Evolutionary conservation across 2,797 vertebrate genomes (phyloP), one percentile per base, ranked within the genome.

Genomic region (Pseudotriccus pelzelni): DNA sequence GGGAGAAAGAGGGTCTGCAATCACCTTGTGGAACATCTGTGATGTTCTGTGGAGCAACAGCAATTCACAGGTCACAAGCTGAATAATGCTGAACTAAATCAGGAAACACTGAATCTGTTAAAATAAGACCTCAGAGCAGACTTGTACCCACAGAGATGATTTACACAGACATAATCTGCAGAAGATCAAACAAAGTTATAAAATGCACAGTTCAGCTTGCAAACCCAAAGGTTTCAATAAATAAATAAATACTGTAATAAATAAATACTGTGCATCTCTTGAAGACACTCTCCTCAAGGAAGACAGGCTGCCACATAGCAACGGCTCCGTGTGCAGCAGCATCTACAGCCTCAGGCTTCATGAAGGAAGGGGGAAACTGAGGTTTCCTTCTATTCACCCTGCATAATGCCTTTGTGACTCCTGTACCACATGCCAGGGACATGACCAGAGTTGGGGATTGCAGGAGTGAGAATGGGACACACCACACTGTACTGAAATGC

Each of bases 391-490:
- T 22, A 3, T 4, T 5, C 10, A 1, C 6, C 4, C 20, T 22
- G 6, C 6, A 5, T 6, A 41, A 50, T 0, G 1, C 17, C 28
- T 43, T 49, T 47, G 39, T 73, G 74, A 5, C 16, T 47, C 30
- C n/a, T 27, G 11, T 25, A 2, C 36, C 67, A 16, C 1, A 0
- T 3, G 14, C 27, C 49, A 28, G 55, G 59, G 36, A 79, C 8
- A 4, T 27, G 7, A 6, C 23, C 27, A 6, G 5, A 6, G 6
- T 12, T 28, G 27, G 11, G 19, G 9, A 4, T 0, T 39, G 47
- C 12, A 44, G 59, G 8, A 64, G 17, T 1, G 9, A 21, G 50
- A 47, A 22, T 2, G 30, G 27, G 41, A 19, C 34, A 36, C 19
- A 25, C 5, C n/a, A 30, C 22, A 7, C 6, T 25, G 21, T 2